A percentile compares a stretch with the other conserved stretches of the same genome.
phyloP scores from a whole-genome alignment of 2,888 invertebrate species.

The Meiosimyza platycephala region DNA sequence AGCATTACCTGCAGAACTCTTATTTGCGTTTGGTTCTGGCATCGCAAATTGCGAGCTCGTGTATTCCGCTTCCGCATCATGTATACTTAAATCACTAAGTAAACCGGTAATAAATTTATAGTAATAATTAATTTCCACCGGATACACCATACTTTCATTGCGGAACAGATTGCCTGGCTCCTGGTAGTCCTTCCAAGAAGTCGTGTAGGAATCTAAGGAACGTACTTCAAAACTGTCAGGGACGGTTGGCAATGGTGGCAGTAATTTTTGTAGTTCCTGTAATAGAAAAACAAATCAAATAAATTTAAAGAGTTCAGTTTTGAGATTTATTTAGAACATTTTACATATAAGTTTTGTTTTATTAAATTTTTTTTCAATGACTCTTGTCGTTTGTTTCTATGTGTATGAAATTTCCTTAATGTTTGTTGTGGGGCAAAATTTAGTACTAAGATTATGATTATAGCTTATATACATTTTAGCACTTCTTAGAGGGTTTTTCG shows the following conservation, averaged over 20 bases:
- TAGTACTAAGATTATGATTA: too few relatives aligned
- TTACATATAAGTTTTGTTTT: not conserved
- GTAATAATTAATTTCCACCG: constrained; percentile 79
- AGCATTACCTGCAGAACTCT: not conserved
- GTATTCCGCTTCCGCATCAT: constrained; percentile 48
- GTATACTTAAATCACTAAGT: constrained; percentile 42
- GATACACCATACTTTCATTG: constrained; percentile 70
- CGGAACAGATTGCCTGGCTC: constrained; percentile 79
- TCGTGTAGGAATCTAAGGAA: constrained; percentile 39
- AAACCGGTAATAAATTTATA: constrained; percentile 71
- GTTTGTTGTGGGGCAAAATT: too few relatives aligned
- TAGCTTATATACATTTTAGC: too few relatives aligned
- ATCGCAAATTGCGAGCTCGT: constrained; percentile 52
- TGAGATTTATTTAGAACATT: not conserved
- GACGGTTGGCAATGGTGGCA: constrained; percentile 54
- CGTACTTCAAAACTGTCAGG: constrained; percentile 39
- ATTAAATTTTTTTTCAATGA: too few relatives aligned
- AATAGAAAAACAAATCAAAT: constrained; percentile 22
- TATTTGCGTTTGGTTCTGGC: constrained; percentile 23
- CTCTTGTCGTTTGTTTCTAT: too few relatives aligned
- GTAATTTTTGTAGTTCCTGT: constrained; percentile 50
- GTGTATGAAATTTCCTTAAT: too few relatives aligned
- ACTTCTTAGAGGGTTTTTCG: too few relatives aligned
- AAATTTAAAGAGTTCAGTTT: not conserved
- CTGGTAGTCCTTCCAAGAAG: constrained; percentile 60